phyloP scores from a whole-genome alignment of 2,113 vertebrate species.

The Australoheros scitulus region DNA sequence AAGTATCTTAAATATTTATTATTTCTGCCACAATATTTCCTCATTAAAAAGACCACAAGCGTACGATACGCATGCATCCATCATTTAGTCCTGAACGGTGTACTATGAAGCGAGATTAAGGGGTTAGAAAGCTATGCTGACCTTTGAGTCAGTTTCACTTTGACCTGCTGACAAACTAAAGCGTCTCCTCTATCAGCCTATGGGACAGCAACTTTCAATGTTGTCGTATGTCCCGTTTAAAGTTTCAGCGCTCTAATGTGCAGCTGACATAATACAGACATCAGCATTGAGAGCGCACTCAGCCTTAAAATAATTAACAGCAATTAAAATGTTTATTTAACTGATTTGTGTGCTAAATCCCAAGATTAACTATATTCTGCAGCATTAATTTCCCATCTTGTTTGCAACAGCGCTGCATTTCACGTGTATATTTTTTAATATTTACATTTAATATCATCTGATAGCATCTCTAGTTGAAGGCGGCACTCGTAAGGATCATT shows the following conservation, averaged over 20 bases:
- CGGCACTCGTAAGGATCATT: neutral
- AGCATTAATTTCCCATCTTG: too few relatives aligned
- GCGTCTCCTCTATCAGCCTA: neutral
- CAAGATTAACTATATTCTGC: too few relatives aligned
- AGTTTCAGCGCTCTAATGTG: neutral
- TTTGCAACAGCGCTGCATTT: too few relatives aligned
- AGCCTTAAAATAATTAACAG: too few relatives aligned
- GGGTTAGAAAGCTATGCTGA: neutral
- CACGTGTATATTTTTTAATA: too few relatives aligned
- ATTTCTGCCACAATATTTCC: neutral
- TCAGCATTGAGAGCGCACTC: too few relatives aligned
- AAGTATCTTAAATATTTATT: too few relatives aligned
- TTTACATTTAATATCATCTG: neutral
- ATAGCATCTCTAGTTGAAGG: neutral
- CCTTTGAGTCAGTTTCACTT: neutral
- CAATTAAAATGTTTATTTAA: too few relatives aligned
- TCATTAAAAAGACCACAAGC: neutral
- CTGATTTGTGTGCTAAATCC: too few relatives aligned
- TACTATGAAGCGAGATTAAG: too few relatives aligned
- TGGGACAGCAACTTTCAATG: neutral
- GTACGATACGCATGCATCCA: neutral
- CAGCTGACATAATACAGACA: too few relatives aligned
- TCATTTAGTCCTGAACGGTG: too few relatives aligned
- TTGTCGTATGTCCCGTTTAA: neutral
- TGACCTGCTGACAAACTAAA: neutral